These are phyloP conservation scores for Terebella lapidaria DNA, from an alignment of 2,888 invertebrate species.

Conservation along the genomic window DNA sequence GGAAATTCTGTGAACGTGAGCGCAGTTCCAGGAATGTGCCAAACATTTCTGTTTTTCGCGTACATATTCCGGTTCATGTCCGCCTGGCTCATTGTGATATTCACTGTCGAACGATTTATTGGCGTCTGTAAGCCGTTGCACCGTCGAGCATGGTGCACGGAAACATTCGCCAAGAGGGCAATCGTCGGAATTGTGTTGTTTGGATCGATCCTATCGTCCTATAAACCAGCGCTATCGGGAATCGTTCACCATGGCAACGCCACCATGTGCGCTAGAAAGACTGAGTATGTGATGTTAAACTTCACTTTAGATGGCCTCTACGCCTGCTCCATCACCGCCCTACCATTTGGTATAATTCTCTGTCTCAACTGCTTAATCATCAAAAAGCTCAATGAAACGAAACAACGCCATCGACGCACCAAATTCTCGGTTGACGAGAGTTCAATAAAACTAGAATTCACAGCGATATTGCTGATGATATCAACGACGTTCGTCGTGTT, in stretches of 20 bases:
- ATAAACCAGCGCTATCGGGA: conserved; percentile 32
- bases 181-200: conserved; percentile 29
- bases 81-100: conserved; percentile 44
- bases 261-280: conserved; percentile 30
- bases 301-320: conserved; percentile 40
- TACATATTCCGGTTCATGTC: conserved; percentile 44
- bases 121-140: conserved; percentile 44
- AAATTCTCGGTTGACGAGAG: conserved; percentile 29
- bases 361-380: conserved; percentile 41
- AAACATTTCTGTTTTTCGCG: conserved; percentile 68
- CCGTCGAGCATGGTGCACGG: conserved; percentile 33
- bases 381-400: conserved; percentile 30
- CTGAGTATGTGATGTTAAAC: conserved; percentile 27
- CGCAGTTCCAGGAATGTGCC: conserved; percentile 37
- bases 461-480: conserved; percentile 40
- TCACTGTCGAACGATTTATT: conserved; percentile 44
- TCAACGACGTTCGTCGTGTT: conserved; percentile 44
- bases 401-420: conserved; percentile 29
- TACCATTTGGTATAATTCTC: conserved; percentile 44
- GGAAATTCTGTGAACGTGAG: conserved; percentile 17
- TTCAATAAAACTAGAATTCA: conserved; percentile 41
- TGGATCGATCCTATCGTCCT: conserved; percentile 23
- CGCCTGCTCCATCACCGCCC: conserved; percentile 38
- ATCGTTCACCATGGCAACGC: conserved; percentile 10
- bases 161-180: conserved; percentile 32